Conservation (phyloP, 1,140 invertebrate species). For the Lepidurus arcticus region DNA sequence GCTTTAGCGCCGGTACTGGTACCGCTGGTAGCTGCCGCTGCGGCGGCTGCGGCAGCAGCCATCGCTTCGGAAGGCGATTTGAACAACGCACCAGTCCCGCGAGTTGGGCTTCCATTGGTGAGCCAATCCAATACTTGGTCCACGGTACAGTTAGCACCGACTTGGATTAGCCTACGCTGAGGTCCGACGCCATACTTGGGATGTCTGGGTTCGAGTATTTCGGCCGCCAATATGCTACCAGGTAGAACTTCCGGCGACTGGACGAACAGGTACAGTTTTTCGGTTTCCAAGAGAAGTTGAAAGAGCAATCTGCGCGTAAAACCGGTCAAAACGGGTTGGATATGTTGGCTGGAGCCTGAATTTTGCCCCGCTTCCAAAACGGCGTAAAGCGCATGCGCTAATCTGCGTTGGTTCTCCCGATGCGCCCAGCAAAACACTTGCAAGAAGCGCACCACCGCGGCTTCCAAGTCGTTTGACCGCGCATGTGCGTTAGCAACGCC, state of each 20-base stretch:
- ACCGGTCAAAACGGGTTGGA: slow-evolving; percentile 49
- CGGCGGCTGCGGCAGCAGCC: neutral
- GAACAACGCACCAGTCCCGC: neutral
- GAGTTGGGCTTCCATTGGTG: neutral
- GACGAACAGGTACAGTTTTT: slow-evolving; percentile 68
- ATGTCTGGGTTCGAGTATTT: slow-evolving; percentile 40
- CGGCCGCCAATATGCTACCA: neutral
- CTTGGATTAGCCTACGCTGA: slow-evolving; percentile 59
- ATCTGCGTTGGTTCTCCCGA: slow-evolving; percentile 70
- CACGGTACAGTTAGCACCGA: slow-evolving; percentile 55
- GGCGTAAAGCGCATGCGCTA: slow-evolving; percentile 69
- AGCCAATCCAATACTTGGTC: neutral
- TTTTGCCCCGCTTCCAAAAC: slow-evolving; percentile 59
- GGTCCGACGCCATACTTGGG: slow-evolving; percentile 50
- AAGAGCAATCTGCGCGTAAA: slow-evolving; percentile 79
- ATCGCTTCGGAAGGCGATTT: neutral
- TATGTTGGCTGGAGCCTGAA: slow-evolving; percentile 42
- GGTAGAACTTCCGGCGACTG: slow-evolving; percentile 45
- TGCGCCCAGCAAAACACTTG: slow-evolving; percentile 72
- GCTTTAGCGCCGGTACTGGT: neutral
- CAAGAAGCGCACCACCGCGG: slow-evolving; percentile 46
- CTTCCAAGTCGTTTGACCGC: slow-evolving; percentile 42
- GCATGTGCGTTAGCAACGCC: neutral
- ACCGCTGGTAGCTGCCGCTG: neutral
- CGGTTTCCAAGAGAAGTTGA: slow-evolving; percentile 76